These are phyloP conservation scores for Fragum sueziense DNA, from an alignment of 2,888 invertebrate genomes.

Conservation along the genomic window DNA sequence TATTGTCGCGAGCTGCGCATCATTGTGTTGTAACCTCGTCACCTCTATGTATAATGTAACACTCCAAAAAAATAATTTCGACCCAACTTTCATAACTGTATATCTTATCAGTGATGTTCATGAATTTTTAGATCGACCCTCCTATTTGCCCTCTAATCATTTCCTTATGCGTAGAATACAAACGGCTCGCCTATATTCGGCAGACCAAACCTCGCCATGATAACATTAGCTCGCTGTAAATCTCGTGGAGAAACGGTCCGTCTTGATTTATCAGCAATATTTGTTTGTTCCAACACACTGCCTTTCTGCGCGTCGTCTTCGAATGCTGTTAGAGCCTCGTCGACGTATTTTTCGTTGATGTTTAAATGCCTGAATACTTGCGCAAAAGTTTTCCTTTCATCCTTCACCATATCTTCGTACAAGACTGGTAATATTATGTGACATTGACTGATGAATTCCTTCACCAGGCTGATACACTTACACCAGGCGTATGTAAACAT, in stretches of 20 bases:
- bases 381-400: constrained; percentile 29
- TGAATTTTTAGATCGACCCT: too few species aligned
- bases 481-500: constrained; percentile 50
- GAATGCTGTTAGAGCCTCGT: constrained; percentile 45
- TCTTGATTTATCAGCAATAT: constrained; percentile 6
- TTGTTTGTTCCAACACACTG: constrained; percentile 15
- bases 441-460: constrained; percentile 20
- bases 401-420: constrained; percentile 54
- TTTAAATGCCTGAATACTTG: constrained; percentile 39
- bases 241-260: background rate
- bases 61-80: too few species aligned
- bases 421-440: constrained; percentile 33
- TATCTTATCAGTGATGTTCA: too few species aligned
- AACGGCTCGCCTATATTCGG: constrained; percentile 32
- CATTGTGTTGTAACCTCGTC: too few species aligned
- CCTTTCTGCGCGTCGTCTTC: constrained; percentile 48
- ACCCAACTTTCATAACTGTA: too few species aligned
- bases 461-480: constrained; percentile 27
- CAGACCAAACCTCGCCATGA: constrained; percentile 37
- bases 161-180: too few species aligned
- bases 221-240: constrained; percentile 22
- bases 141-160: too few species aligned
- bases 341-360: constrained; percentile 44
- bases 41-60: too few species aligned
- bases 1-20: too few species aligned